Conservation (phyloP, 2,113 vertebrate species). For the Apaloderma vittatum region DNA sequence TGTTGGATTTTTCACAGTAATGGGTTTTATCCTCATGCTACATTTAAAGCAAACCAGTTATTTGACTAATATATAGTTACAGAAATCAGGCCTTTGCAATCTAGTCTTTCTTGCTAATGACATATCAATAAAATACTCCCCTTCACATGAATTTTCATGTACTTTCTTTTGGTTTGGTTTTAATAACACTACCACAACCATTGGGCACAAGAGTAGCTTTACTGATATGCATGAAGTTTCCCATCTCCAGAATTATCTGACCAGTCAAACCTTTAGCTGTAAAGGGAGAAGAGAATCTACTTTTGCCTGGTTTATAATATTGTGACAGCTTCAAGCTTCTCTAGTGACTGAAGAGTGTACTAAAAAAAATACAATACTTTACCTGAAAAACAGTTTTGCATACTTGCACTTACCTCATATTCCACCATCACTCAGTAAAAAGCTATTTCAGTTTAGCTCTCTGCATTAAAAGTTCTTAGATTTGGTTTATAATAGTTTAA, state of each 20-base stretch:
- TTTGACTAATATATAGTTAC: conserved; percentile 11
- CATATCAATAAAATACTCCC: background rate
- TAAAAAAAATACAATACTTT: background rate
- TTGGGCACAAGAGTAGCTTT: background rate
- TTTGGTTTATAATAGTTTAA: background rate
- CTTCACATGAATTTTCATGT: background rate
- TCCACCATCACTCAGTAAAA: background rate
- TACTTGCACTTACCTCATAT: conserved; percentile 40
- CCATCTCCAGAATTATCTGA: background rate
- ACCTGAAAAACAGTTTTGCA: background rate
- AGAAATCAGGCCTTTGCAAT: conserved; percentile 19
- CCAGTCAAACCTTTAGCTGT: background rate
- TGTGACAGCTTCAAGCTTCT: background rate
- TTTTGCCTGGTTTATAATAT: background rate
- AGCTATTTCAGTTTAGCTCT: background rate
- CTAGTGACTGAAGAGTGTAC: background rate
- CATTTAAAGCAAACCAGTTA: conserved; percentile 31
- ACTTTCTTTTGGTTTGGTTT: background rate
- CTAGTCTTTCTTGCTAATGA: background rate
- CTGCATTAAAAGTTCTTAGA: background rate
- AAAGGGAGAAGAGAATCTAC: background rate
- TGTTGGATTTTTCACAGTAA: conserved; percentile 63
- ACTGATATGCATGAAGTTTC: background rate
- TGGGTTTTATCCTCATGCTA: conserved; percentile 49
- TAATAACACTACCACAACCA: background rate